A percentile compares a stretch with the other conserved stretches of the same genome.
These are phyloP conservation scores for Elmis aenea DNA, from an alignment of 2,888 invertebrate genomes.

Conservation along the genomic window DNA sequence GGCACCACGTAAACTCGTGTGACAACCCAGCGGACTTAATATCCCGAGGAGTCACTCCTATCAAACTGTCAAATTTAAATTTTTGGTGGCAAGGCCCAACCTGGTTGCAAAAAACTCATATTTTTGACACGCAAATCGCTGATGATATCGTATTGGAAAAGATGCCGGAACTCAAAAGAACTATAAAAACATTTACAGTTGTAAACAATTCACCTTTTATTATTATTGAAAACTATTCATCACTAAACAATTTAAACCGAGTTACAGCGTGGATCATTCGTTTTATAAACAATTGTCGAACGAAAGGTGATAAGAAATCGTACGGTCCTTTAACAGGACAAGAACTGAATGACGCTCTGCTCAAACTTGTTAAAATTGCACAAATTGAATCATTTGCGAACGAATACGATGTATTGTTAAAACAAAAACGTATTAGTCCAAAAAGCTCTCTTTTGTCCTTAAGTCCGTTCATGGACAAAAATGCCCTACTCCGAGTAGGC, in stretches of 20 bases:
- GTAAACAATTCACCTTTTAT: neutral
- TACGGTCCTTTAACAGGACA: neutral
- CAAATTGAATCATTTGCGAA: neutral
- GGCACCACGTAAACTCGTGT: conserved; percentile 26
- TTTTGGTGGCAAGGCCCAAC: conserved; percentile 3
- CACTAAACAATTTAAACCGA: conserved; percentile 5
- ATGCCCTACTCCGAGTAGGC: conserved; percentile 17
- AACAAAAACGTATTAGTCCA: too few relatives aligned
- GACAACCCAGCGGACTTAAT: conserved; percentile 32
- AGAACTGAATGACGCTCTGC: neutral
- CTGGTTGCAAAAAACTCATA: conserved; percentile 7
- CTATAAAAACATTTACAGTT: neutral
- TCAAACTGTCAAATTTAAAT: neutral
- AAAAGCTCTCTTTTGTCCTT: conserved; percentile 2
- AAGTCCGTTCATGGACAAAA: conserved; percentile 3
- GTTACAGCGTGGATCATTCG: conserved; percentile 3
- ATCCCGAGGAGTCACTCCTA: conserved; percentile 22
- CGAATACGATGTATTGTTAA: too few relatives aligned
- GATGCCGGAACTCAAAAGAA: neutral
- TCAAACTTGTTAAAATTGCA: neutral
- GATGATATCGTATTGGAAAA: conserved; percentile 5
- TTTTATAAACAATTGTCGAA: neutral
- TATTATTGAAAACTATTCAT: conserved; percentile 4
- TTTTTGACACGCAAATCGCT: too few relatives aligned
- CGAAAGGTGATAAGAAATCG: too few relatives aligned